phyloP scores from a whole-genome alignment of 2,888 invertebrate species.

The Sturmia bella region DNA sequence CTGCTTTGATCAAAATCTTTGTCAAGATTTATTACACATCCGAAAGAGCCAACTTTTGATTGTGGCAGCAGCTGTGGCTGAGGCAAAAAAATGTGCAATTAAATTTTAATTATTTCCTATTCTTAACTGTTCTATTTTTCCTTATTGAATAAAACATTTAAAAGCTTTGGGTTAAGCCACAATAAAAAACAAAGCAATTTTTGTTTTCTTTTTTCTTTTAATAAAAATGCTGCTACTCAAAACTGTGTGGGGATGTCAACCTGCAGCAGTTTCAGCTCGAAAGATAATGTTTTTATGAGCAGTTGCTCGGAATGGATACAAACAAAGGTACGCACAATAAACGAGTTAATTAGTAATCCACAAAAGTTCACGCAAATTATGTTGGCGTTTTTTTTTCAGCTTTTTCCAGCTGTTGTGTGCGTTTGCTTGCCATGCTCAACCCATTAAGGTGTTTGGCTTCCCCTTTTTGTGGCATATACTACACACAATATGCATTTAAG shows the following conservation, averaged over 20 bases:
- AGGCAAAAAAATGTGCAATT: conserved; percentile 38
- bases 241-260: not conserved
- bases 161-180: conserved; percentile 7
- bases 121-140: conserved; percentile 18
- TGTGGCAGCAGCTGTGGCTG: conserved; percentile 33
- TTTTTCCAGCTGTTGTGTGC: conserved; percentile 25
- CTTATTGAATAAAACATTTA: conserved; percentile 39
- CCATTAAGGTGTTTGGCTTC: conserved; percentile 26
- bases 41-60: conserved; percentile 45
- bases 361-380: conserved; percentile 52
- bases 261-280: not conserved
- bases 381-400: conserved; percentile 44
- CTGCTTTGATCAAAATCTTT: conserved; percentile 54
- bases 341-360: conserved; percentile 67
- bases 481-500: conserved; percentile 32
- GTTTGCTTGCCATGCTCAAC: conserved; percentile 4
- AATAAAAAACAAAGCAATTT: conserved; percentile 2
- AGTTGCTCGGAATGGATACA: conserved; percentile 2
- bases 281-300: conserved; percentile 40
- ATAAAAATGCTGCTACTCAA: not conserved
- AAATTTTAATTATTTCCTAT: conserved; percentile 54
- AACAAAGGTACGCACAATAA: conserved; percentile 65
- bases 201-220: conserved; percentile 25
- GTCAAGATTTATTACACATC: conserved; percentile 55
- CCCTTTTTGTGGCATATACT: conserved; percentile 43